Evolutionary conservation across 2,888 invertebrate genomes (phyloP), one percentile per base, ranked within the genome.

Genomic region (Caenorhabditis drosophilae): DNA sequence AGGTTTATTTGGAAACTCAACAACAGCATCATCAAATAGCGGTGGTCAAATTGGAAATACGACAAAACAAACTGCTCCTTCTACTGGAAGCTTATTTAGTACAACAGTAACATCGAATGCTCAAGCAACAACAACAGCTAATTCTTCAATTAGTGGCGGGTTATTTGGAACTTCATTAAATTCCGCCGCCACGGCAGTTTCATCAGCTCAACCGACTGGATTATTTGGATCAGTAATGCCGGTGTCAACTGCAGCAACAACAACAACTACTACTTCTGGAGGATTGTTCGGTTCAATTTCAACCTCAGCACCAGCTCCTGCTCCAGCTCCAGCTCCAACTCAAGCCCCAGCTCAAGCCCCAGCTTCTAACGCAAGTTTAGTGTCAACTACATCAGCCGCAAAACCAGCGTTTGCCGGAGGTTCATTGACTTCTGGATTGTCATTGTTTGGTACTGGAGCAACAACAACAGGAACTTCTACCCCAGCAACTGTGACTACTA

Each of bases 81-180:
- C 51, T 9, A 22, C 56, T 34, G 41, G 38, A 20, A 47, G 54
- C 1, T 34, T 60, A 12, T 60, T 54, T 45, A 54, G 60, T 4
- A 22, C 26, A 1, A 31, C 46, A 15, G 23, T 25, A 25, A n/a
- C 56, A 22, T 22, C 55, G 16, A 42, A 41, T 9, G 41, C 51
- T 15, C 9, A 42, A 27, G 20, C 51, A 22, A 2, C 40, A n/a
- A n/a, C 49, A n/a, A 23, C 36, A 23, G 25, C 49, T 25, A 4
- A 36, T 23, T 4, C 49, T 15, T 22, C 49, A n/a, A 18, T 34
- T 20, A 35, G 36, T n/a, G 48, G 48, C 2, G 49, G 49, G 7
- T 41, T 50, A 20, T 50, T 50, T 18, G 50, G 50, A 51, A 16
- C n/a, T 18, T 2, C 18, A n/a, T 2, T 26, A n/a, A 20, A 25